Evolutionary conservation across 2,888 invertebrate genomes (phyloP).

Genomic region (Perdita meconis): DNA sequence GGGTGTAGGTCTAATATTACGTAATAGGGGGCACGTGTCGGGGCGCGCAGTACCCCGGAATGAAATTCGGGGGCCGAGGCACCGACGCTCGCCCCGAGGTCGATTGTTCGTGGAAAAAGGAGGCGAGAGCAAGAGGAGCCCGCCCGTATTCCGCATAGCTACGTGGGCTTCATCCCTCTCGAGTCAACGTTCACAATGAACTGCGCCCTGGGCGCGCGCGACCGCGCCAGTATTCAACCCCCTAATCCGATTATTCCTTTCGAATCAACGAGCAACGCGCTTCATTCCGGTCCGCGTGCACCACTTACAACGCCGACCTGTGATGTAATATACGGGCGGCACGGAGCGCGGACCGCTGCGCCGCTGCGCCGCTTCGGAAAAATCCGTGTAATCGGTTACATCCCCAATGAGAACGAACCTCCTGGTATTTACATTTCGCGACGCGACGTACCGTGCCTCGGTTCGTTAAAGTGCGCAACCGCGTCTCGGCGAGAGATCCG

Average conservation of each 20-base stretch:
- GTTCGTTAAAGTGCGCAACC: neutral
- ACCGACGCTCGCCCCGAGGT: conserved; percentile 18
- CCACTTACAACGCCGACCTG: conserved; percentile 52
- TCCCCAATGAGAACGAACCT: conserved; percentile 22
- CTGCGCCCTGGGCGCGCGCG: conserved; percentile 56
- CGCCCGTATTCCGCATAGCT: conserved; percentile 54
- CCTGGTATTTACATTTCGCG: conserved; percentile 24
- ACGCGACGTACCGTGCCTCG: neutral
- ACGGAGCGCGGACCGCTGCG: no score
- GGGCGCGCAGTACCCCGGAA: conserved; percentile 46
- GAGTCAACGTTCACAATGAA: conserved; percentile 73
- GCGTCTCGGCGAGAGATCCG: no score
- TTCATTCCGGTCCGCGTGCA: conserved; percentile 42
- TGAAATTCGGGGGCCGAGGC: conserved; percentile 55
- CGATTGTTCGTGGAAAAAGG: conserved; percentile 55
- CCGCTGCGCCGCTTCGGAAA: conserved; percentile 45
- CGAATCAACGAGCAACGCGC: conserved; percentile 68
- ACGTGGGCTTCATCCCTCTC: conserved; percentile 72
- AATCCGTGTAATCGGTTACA: conserved; percentile 52
- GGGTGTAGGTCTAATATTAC: conserved; percentile 69
- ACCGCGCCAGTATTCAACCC: conserved; percentile 56
- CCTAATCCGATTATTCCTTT: conserved; percentile 75
- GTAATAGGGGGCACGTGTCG: conserved; percentile 73
- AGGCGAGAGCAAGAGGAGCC: conserved; percentile 24
- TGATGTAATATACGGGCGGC: conserved; percentile 49